A percentile compares a stretch with the other conserved stretches of the same genome.
phyloP scores from a whole-genome alignment of 2,113 vertebrate species.

The Pseudolaguvia tuberculata region DNA sequence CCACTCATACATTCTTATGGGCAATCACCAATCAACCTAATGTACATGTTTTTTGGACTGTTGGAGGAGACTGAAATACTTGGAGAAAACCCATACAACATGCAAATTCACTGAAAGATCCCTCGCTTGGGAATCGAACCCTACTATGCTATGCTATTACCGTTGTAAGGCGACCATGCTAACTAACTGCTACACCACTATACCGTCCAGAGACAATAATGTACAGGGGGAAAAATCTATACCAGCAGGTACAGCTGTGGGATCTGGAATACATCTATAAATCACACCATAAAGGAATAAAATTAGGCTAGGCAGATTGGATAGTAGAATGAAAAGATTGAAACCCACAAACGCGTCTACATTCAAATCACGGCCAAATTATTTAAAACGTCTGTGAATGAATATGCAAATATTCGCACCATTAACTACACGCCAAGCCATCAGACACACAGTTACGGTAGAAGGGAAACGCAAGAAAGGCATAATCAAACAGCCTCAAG shows the following conservation, averaged over 20 bases:
- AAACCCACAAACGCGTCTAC: not conserved
- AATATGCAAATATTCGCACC: not conserved
- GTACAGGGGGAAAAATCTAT: not conserved
- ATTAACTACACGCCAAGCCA: not conserved
- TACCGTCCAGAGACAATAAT: conserved; percentile 9
- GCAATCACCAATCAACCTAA: too few relatives aligned
- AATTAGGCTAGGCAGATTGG: conserved; percentile 26
- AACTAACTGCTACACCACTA: too few relatives aligned
- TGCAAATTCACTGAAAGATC: too few relatives aligned
- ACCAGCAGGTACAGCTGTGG: not conserved
- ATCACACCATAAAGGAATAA: conserved; percentile 18
- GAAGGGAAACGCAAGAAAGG: not conserved
- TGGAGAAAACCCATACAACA: too few relatives aligned
- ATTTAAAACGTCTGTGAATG: not conserved
- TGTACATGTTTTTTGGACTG: too few relatives aligned
- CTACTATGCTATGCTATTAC: too few relatives aligned
- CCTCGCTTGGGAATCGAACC: too few relatives aligned
- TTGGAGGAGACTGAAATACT: too few relatives aligned
- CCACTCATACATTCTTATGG: too few relatives aligned
- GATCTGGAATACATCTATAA: conserved; percentile 21
- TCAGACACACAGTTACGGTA: not conserved
- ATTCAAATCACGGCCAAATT: not conserved
- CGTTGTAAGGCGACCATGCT: too few relatives aligned
- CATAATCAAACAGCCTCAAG: too few relatives aligned
- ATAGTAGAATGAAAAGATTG: not conserved